Conservation (phyloP, 2,113 vertebrate species). For the Panthera leo region DNA sequence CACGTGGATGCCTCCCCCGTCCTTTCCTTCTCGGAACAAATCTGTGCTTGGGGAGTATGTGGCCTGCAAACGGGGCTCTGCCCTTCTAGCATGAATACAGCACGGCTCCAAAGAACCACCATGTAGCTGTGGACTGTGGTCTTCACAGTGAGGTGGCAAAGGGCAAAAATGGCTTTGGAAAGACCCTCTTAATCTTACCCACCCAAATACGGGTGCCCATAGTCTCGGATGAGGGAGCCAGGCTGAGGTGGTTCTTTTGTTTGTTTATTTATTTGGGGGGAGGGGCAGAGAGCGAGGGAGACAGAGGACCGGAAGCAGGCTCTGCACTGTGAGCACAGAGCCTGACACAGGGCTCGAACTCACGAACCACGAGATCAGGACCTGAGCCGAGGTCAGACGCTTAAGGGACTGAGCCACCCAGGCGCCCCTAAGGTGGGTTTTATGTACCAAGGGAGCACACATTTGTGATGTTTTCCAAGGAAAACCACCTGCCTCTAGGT, state of each 20-base stretch:
- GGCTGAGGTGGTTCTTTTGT: not conserved
- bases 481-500: not conserved
- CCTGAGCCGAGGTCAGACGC: too few relatives aligned
- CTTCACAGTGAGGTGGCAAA: not conserved
- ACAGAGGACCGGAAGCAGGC: too few relatives aligned
- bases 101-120: rapidly evolving
- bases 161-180: not conserved
- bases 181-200: too few relatives aligned
- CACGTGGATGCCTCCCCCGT: not conserved
- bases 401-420: too few relatives aligned
- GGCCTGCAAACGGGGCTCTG: rapidly evolving
- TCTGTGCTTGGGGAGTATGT: not conserved
- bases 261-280: too few relatives aligned
- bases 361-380: too few relatives aligned
- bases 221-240: rapidly evolving
- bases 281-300: too few relatives aligned
- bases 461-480: rapidly evolving
- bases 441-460: not conserved
- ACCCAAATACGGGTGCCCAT: not conserved
- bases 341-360: too few relatives aligned
- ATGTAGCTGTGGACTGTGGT: not conserved
- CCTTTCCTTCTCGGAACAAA: not conserved
- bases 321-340: too few relatives aligned
- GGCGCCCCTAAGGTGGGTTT: not conserved
- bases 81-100: rapidly evolving